phyloP scores from a whole-genome alignment of 2,113 vertebrate species.

The Siniperca chuatsi region DNA sequence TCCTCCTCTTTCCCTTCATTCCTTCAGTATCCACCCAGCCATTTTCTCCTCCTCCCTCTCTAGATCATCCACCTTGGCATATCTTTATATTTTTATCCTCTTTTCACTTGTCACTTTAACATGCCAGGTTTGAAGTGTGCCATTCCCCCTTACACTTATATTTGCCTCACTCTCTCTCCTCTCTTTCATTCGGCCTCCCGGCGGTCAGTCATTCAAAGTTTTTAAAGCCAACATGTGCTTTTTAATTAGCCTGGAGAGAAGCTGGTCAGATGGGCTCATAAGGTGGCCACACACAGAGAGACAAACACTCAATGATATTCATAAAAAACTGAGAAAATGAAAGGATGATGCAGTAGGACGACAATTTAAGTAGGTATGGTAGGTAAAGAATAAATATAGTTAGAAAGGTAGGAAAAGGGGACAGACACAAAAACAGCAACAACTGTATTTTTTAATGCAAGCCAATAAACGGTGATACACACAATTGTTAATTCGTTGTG shows the following conservation, averaged over 20 bases:
- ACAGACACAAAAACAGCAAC: background rate
- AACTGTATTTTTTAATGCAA: background rate
- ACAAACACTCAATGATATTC: slow-evolving; percentile 10
- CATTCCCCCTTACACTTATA: slow-evolving; percentile 5
- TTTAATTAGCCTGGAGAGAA: slow-evolving; percentile 38
- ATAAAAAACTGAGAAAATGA: background rate
- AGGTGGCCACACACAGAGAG: slow-evolving; percentile 5
- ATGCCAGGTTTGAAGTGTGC: slow-evolving; percentile 47
- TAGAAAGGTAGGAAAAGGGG: background rate
- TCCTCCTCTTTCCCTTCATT: slow-evolving; percentile 3
- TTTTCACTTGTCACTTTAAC: slow-evolving; percentile 4
- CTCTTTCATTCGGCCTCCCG: background rate
- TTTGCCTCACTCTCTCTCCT: background rate
- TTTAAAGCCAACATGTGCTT: slow-evolving; percentile 1
- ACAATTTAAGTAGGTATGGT: background rate
- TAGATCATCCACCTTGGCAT: background rate
- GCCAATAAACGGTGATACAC: background rate
- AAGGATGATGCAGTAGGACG: background rate
- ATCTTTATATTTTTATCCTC: background rate
- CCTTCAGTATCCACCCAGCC: slow-evolving; percentile 28
- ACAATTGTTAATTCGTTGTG: background rate
- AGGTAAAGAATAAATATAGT: background rate
- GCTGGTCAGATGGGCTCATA: background rate
- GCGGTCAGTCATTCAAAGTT: background rate
- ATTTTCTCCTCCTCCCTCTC: slow-evolving; percentile 29